Evolutionary conservation across 2,797 vertebrate genomes (phyloP), one percentile per base, ranked within the genome.

Genomic region (Intellagama lesueurii): DNA sequence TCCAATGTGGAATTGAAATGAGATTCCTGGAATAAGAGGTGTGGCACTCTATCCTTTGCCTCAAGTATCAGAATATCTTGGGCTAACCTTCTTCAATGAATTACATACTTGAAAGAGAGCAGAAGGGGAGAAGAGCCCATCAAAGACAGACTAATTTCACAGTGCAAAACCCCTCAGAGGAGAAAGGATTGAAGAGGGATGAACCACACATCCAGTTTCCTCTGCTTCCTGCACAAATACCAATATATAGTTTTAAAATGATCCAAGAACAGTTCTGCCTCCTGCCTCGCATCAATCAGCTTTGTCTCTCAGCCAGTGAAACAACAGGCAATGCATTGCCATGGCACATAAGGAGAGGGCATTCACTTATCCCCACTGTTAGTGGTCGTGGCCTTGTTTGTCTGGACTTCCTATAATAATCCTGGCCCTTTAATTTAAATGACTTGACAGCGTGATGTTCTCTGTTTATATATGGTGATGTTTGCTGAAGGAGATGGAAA

Each of bases 361-460:
- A 52, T 66, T 49, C 70, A 32, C 85, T 89, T 85, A 88, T 83
- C 86, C 85, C 82, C 16, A 16, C 56, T 90, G 81, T 81, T 89
- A 93, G 90, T 44, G 84, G 92, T 88, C 35, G 85, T 93, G 92
- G 84, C 76, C 78, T 90, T 88, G 60, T 52, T 88, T 85, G 85
- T 56, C 49, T 75, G 83, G 75, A 0, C 79, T 95, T 94, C 85
- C 7, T 22, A 78, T 91, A 89, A 93, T 87, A 91, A 32, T 93
- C 92, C 84, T 88, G 40, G 44, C 0, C 72, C 2, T 90, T 95
- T 91, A 91, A 93, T 92, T 94, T 40, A 40, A 40, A 40, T 40
- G 3, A 3, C 40, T 40, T 40, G 40, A 40, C 40, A 40, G 40
- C 3, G 70, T 69, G 87, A 92, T 85, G 69, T n/a, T 32, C 19